Base-by-base conservation (phyloP, 2,888 invertebrate genomes). In the Carterocephalus palaemon region DNA sequence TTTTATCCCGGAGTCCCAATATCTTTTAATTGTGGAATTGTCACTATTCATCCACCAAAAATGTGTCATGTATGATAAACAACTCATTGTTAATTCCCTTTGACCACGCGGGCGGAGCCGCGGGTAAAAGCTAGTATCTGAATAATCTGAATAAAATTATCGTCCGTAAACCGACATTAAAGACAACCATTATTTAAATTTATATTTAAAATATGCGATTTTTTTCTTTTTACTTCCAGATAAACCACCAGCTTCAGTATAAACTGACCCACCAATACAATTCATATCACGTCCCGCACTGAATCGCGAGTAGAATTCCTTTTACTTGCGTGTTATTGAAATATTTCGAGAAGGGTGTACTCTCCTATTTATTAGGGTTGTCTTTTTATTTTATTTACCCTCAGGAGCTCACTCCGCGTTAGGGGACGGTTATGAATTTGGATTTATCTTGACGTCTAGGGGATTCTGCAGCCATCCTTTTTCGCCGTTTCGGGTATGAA, bases 311-410 rank as follows among this genome's bases (percentile, higher is more conserved):
- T 8, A 8, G 42, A 42, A 43, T 43, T 22, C 42, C 20, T 9
- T 43, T 34, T 48, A 40, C 37, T 50, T 50, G 47, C 37, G 42
- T 49, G 38, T 47, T 50, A 50, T 50, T 50, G 47, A 50, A 50
- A 45, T 50, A 47, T 45, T 40, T 34, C 19, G 45, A 13, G 47
- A 29, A 43, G 47, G 49, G 47, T 40, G 24, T 26, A 26, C 34
- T 39, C 45, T 31, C 34, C 12, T 26, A 34, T 34, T 43, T 43
- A 43, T 43, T 43, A 34, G 42, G 42, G 42, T 43, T 43, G 42
- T 43, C 42, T 34, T 42, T 42, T 42, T 42, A 41, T 33, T 41
- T 33, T 41, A 42, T 42, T 34, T 42, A 42, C 42, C 42, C 42
- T 24, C 36, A 8, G 36, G 2, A 28, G 17, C 41, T 33, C 41